A percentile compares a stretch with the other conserved stretches of the same genome.
These are phyloP conservation scores for Oscheius sp. DNA, from an alignment of 2,888 invertebrate genomes.

Conservation along the genomic window DNA sequence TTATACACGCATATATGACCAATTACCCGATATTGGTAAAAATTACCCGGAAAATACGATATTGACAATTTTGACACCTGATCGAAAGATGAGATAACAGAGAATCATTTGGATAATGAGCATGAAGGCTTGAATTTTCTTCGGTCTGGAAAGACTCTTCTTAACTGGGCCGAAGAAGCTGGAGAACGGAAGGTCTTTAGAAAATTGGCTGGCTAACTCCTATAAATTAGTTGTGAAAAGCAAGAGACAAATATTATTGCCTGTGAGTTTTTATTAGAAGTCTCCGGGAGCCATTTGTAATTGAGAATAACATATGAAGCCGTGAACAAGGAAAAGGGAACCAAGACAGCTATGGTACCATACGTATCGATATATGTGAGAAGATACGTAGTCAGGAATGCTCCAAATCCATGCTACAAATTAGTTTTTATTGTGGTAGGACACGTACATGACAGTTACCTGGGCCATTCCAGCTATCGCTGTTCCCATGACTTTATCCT, in stretches of 20 bases:
- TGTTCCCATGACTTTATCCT: conserved; percentile 64
- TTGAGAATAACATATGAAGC: conserved; percentile 55
- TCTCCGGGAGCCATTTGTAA: conserved; percentile 62
- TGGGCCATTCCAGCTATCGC: conserved; percentile 68
- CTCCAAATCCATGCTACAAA: no score
- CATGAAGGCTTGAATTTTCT: background rate
- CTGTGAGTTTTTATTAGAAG: conserved; percentile 57
- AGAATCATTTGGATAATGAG: background rate
- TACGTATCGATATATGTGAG: conserved; percentile 59
- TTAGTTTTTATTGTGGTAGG: background rate
- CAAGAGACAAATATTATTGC: conserved; percentile 29
- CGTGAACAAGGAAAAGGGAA: conserved; percentile 65
- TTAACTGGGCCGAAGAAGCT: background rate
- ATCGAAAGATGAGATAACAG: background rate
- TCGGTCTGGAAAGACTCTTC: conserved; percentile 17
- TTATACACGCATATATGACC: no score
- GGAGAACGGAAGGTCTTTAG: conserved; percentile 41
- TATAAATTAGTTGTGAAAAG: conserved; percentile 30
- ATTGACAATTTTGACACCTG: no score
- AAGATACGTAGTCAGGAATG: conserved; percentile 11
- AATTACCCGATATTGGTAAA: no score
- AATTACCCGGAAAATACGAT: no score
- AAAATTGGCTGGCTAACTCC: conserved; percentile 50
- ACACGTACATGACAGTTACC: conserved; percentile 39
- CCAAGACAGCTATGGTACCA: conserved; percentile 58